Percentiles rank a stretch among this genome's conserved stretches.
Conservation (phyloP, 2,888 invertebrate species). For the Ephialtes manifestator region DNA sequence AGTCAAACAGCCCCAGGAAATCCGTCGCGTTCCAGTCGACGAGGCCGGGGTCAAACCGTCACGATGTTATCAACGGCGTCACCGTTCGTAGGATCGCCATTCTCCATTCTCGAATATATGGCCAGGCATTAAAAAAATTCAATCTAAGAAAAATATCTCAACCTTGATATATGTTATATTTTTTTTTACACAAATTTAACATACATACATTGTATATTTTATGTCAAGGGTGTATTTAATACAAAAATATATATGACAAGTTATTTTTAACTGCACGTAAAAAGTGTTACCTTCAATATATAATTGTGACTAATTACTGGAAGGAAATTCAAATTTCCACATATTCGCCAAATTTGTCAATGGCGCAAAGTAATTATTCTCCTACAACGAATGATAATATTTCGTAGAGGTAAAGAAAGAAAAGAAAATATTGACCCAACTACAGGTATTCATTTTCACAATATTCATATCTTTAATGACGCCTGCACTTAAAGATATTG, state of each 20-base stretch:
- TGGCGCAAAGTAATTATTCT: no score
- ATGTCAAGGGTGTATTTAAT: no score
- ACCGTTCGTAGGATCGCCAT: constrained; percentile 48
- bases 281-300: not conserved
- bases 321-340: no score
- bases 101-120: constrained; percentile 5
- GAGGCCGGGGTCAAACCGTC: constrained; percentile 62
- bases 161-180: no score
- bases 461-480: not conserved
- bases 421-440: not conserved
- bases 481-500: not conserved
- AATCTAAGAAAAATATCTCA: no score
- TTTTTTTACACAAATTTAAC: no score
- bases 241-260: no score
- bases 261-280: no score
- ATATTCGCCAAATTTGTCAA: no score
- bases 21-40: constrained; percentile 68
- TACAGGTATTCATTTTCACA: not conserved
- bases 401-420: not conserved
- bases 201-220: no score
- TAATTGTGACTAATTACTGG: no score
- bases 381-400: not conserved
- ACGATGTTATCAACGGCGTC: constrained; percentile 60
- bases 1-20: constrained; percentile 62
- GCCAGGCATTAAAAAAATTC: not conserved